A percentile compares a stretch with the other conserved stretches of the same genome.
Conservation (phyloP, 2,113 vertebrate species). For the Corydoras sp. region DNA sequence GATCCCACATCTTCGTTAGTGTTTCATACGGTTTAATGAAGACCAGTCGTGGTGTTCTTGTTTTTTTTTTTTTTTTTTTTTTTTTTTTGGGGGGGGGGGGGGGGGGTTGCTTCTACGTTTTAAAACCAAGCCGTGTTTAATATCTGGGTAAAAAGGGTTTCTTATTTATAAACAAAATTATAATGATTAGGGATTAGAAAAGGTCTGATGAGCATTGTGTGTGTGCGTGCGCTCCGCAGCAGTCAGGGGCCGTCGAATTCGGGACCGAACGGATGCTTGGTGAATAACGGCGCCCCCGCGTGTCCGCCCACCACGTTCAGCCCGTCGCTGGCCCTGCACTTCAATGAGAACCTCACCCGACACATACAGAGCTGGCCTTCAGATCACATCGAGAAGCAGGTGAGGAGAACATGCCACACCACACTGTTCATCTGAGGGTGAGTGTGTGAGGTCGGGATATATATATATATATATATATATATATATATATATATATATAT, state of each 20-base stretch:
- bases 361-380: constrained; percentile 98
- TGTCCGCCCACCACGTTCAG: constrained; percentile 79
- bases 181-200: no score
- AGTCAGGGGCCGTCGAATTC: constrained; percentile 85
- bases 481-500: no score
- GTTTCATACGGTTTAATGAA: background rate
- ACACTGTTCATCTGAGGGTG: no score
- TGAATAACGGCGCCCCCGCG: constrained; percentile 61
- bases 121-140: no score
- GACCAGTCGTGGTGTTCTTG: background rate
- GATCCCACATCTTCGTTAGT: background rate
- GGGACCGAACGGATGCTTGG: constrained; percentile 72
- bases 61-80: no score
- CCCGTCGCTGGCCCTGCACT: constrained; percentile 88
- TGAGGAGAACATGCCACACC: constrained; percentile 39
- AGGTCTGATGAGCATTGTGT: no score
- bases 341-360: constrained; percentile 94
- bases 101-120: no score
- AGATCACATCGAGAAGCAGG: constrained; percentile 97
- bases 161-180: no score
- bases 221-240: constrained; percentile 42
- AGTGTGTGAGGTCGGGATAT: no score
- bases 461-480: no score
- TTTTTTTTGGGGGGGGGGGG: no score
- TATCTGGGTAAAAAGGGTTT: no score